phyloP scores from a whole-genome alignment of 2,797 vertebrate species.

The Myiotriccus ornatus region DNA sequence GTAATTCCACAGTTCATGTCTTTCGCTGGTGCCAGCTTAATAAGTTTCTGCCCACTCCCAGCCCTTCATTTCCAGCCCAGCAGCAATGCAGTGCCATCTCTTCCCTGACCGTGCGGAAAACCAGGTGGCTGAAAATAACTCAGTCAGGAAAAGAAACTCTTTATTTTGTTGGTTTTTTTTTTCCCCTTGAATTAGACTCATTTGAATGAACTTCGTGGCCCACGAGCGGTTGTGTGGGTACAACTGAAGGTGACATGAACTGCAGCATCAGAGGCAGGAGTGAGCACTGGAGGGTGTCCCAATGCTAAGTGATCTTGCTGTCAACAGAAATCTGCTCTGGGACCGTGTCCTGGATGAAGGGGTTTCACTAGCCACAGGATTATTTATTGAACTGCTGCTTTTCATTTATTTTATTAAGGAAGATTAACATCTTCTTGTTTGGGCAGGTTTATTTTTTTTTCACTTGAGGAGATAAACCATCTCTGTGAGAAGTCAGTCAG shows the following conservation, averaged over 20 bases:
- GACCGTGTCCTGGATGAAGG: neutral
- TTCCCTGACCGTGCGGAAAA: neutral
- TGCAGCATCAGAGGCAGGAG: neutral
- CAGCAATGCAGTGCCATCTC: neutral
- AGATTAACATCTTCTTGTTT: slow-evolving; percentile 1
- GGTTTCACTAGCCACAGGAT: neutral
- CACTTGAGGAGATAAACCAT: slow-evolving; percentile 1
- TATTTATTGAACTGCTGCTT: slow-evolving; percentile 3
- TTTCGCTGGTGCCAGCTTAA: neutral
- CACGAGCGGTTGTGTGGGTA: rapidly evolving
- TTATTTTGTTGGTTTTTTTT: neutral
- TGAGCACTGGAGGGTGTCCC: neutral
- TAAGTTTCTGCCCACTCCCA: slow-evolving; percentile 10
- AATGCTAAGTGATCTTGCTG: neutral
- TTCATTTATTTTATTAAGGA: slow-evolving; percentile 3
- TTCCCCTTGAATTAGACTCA: neutral
- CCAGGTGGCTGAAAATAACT: neutral
- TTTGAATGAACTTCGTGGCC: neutral
- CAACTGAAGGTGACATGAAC: neutral
- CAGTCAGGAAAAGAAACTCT: neutral
- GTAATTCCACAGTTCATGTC: slow-evolving; percentile 43
- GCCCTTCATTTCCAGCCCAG: slow-evolving; percentile 50
- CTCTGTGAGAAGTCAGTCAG: slow-evolving; percentile 45
- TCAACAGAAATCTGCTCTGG: slow-evolving; percentile 7
- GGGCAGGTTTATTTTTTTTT: neutral